phyloP scores from a whole-genome alignment of 2,113 vertebrate genomes.

The Colistium nudipinnis region DNA sequence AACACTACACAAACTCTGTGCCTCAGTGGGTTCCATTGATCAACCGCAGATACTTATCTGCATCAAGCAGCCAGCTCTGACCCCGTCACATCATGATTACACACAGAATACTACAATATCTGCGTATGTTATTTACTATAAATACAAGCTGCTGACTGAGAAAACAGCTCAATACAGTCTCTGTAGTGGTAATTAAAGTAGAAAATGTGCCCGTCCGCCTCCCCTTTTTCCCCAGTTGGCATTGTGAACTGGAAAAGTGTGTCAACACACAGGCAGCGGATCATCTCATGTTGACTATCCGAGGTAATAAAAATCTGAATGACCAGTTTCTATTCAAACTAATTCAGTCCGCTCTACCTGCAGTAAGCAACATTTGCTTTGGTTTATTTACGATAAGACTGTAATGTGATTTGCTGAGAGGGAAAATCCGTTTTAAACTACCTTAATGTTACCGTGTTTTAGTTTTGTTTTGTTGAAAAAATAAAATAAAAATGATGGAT shows the following conservation, averaged over 20 bases:
- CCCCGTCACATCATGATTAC: constrained; percentile 24
- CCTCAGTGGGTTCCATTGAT: constrained; percentile 18
- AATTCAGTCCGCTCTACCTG: constrained; percentile 64
- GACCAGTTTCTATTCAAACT: constrained; percentile 60
- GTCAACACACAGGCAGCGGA: constrained; percentile 64
- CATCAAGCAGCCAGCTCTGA: constrained; percentile 28
- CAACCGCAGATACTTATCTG: constrained; percentile 14
- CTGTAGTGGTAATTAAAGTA: constrained; percentile 65
- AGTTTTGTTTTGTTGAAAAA: constrained; percentile 1
- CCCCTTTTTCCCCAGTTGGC: constrained; percentile 65
- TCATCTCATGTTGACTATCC: constrained; percentile 69
- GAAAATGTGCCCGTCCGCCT: constrained; percentile 55
- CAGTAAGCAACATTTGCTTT: constrained; percentile 60
- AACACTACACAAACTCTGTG: neutral
- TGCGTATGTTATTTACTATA: constrained; percentile 56
- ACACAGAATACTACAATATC: constrained; percentile 12
- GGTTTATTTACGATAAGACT: constrained; percentile 65
- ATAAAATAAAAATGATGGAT: no score
- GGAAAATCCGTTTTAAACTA: constrained; percentile 67
- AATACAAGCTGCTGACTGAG: constrained; percentile 55
- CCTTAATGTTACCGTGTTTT: constrained; percentile 46
- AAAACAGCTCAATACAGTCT: constrained; percentile 54
- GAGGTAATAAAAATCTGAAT: constrained; percentile 66
- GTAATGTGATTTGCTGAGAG: constrained; percentile 60
- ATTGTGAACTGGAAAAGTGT: constrained; percentile 68